A percentile compares a stretch with the other conserved stretches of the same genome.
phyloP scores from a whole-genome alignment of 2,797 vertebrate genomes.

The Pitangus sulphuratus region DNA sequence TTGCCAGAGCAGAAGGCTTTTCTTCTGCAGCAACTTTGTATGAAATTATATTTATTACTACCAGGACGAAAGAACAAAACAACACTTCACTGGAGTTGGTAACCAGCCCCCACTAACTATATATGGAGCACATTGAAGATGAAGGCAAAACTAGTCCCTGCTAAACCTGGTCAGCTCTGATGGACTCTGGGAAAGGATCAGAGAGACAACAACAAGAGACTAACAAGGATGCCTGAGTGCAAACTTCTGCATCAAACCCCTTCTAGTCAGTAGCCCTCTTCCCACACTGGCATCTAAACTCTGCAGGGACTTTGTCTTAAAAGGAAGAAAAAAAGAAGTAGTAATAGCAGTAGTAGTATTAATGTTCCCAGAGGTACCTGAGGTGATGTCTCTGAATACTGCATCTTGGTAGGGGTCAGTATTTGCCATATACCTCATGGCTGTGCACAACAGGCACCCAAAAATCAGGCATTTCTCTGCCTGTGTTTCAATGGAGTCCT shows the following conservation, averaged over 20 bases:
- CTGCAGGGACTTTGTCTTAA: background rate
- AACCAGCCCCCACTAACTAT: background rate
- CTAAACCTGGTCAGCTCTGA: background rate
- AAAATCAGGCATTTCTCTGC: background rate
- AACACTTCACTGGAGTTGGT: background rate
- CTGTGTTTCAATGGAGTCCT: background rate
- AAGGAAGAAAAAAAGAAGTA: background rate
- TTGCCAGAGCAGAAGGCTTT: background rate
- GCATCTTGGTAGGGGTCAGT: background rate
- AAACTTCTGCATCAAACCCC: background rate
- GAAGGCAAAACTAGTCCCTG: background rate
- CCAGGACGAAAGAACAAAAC: background rate
- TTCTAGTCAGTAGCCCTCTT: background rate
- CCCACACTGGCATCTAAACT: background rate
- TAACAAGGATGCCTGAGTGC: background rate
- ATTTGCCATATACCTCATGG: background rate
- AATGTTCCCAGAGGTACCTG: background rate
- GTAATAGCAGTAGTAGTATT: background rate
- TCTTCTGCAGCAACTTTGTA: background rate
- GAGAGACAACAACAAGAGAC: background rate
- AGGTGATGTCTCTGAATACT: background rate
- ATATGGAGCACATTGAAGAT: fast-evolving
- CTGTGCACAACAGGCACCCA: background rate
- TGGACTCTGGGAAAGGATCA: background rate
- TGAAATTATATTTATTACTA: background rate